Conservation (phyloP, 2,113 vertebrate genomes). For the Megalops atlanticus region DNA sequence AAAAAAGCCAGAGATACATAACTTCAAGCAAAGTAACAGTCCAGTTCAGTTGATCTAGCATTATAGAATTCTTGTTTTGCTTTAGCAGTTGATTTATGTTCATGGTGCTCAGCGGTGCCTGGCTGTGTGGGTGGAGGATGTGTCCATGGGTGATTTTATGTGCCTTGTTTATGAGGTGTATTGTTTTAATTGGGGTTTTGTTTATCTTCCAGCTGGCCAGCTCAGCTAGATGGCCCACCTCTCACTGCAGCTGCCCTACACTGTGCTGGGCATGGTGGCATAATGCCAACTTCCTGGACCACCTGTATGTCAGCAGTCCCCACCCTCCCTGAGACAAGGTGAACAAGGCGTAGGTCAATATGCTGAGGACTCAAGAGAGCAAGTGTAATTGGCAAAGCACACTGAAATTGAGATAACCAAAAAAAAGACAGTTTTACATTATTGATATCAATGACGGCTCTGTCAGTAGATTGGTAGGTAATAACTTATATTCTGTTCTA, state of each 20-base stretch:
- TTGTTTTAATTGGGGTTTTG: constrained; percentile 37
- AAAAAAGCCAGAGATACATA: background rate
- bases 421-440: no score
- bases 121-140: constrained; percentile 52
- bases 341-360: background rate
- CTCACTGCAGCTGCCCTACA: constrained; percentile 94
- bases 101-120: constrained; percentile 62
- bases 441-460: no score
- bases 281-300: constrained; percentile 96
- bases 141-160: constrained; percentile 42
- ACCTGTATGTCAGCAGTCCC: constrained; percentile 92
- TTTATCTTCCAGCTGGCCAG: constrained; percentile 80
- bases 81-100: constrained; percentile 61
- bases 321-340: constrained; percentile 83
- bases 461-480: no score
- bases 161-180: constrained; percentile 41
- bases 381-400: no score
- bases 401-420: no score
- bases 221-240: constrained; percentile 94
- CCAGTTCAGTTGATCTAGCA: constrained; percentile 59
- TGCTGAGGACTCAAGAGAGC: no score
- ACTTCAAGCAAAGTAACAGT: background rate
- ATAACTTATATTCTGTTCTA: no score
- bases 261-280: constrained; percentile 90
- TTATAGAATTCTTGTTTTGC: constrained; percentile 57